Evolutionary conservation across 2,888 invertebrate species (phyloP), one percentile per base, ranked within the genome.

Genomic region (Macrosiphum euphorbiae): DNA sequence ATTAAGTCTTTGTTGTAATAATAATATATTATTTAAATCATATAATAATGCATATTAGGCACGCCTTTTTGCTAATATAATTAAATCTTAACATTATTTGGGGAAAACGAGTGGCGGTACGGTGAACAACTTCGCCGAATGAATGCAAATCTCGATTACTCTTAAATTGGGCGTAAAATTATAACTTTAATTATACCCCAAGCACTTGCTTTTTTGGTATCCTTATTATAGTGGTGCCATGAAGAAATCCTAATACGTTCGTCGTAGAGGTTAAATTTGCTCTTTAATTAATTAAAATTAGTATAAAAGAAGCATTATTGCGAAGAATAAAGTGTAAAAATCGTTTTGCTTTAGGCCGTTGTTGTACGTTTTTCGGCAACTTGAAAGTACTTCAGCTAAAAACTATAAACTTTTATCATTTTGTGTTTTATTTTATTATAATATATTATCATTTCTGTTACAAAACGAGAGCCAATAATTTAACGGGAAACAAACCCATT

Each of bases 121-220:
- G 88, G 44, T 10, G n/a, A n/a, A 67, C 35, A 50, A 35, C 26
- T 35, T 35, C 4, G 41, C 78, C 10, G 50, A 50, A 90, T 58
- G 16, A 90, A 78, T 61, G n/a, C 35, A 47, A 35, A 90, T 84
- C 84, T 41, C 28, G 24, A 58, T 52, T n/a, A 41, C 84, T 55
- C 84, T 91, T 84, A 91, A 91, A 85, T 91, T 41, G 91, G 55
- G 91, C 91, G 84, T 91, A 55, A 84, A 85, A 26, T 84, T 52
- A 84, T 41, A 55, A 52, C 41, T 84, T 91, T 28, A 84, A 91
- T 84, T 84, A 84, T 91, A 85, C 84, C 50, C 28, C 47, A 86
- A 78, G 78, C 35, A 78, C 78, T 78, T 78, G 78, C 35, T 78
- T 78, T 78, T 78, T 78, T 41, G 28, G 20, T 35, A 78, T 20